These are phyloP conservation scores for Drosophila ogumai DNA, from an alignment of 1,140 invertebrate species.

Conservation along the genomic window DNA sequence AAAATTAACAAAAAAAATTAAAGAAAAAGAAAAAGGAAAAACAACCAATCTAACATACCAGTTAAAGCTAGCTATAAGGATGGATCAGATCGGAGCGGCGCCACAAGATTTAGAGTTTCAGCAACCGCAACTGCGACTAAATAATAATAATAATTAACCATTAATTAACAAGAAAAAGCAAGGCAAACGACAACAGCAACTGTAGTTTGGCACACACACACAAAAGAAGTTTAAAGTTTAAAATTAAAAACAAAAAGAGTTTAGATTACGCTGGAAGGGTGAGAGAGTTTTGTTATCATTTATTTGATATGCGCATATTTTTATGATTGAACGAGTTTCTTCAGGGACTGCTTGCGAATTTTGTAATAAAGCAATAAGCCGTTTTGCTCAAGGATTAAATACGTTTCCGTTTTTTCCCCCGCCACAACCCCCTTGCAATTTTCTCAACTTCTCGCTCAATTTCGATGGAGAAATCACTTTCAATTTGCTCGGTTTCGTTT, in stretches of 20 bases:
- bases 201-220: conserved; percentile 51
- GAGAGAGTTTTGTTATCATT: conserved; percentile 70
- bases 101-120: conserved; percentile 80
- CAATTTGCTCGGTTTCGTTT: conserved; percentile 22
- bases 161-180: conserved; percentile 29
- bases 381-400: conserved; percentile 70
- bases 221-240: conserved; percentile 34
- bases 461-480: conserved; percentile 9
- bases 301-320: conserved; percentile 75
- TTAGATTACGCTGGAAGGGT: conserved; percentile 35
- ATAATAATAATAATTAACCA: conserved; percentile 63
- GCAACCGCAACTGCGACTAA: conserved; percentile 62
- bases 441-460: conserved; percentile 7
- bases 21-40: not conserved
- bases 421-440: not conserved
- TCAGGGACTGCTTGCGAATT: conserved; percentile 80
- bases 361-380: conserved; percentile 77
- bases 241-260: conserved; percentile 17
- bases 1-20: conserved; percentile 1
- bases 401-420: conserved; percentile 24
- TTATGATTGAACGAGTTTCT: conserved; percentile 71
- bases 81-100: conserved; percentile 49
- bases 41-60: conserved; percentile 42
- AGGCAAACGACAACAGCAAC: conserved; percentile 38
- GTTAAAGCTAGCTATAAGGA: conserved; percentile 61